phyloP scores from a whole-genome alignment of 2,888 invertebrate genomes.

The Andrena camellia region DNA sequence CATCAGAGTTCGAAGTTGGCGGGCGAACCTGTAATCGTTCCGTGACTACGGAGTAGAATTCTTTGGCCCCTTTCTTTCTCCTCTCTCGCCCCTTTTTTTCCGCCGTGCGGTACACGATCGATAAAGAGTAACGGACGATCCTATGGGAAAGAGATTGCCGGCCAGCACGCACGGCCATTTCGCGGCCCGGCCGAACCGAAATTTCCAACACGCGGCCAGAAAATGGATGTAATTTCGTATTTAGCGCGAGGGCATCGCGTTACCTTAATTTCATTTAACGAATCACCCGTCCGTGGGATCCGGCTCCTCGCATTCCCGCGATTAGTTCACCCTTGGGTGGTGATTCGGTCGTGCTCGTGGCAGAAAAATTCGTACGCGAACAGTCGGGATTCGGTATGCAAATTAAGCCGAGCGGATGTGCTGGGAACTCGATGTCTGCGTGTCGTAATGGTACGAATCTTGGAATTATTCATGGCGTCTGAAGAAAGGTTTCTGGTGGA shows the following conservation, averaged over 20 bases:
- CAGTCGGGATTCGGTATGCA: slow-evolving; percentile 5
- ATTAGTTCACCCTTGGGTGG: not conserved
- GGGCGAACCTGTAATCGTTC: slow-evolving; percentile 71
- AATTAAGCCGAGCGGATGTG: slow-evolving; percentile 5
- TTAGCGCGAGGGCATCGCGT: not conserved
- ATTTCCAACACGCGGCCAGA: slow-evolving; percentile 29
- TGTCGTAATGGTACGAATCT: not conserved
- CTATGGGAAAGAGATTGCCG: slow-evolving; percentile 65
- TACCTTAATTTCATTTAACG: slow-evolving; percentile 28
- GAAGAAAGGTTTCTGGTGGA: no score
- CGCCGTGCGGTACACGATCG: slow-evolving; percentile 19
- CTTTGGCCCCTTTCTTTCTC: slow-evolving; percentile 55
- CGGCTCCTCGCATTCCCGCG: not conserved
- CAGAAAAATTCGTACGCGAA: slow-evolving; percentile 1
- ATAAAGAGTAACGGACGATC: slow-evolving; percentile 39
- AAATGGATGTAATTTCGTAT: slow-evolving; percentile 29
- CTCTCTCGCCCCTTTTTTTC: slow-evolving; percentile 21
- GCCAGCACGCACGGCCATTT: slow-evolving; percentile 57
- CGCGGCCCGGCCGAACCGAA: slow-evolving; percentile 37
- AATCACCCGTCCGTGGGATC: not conserved
- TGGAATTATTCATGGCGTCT: no score
- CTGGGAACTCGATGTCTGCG: not conserved
- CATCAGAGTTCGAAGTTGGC: slow-evolving; percentile 76
- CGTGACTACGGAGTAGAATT: slow-evolving; percentile 70
- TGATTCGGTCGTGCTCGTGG: slow-evolving; percentile 1